Base-by-base conservation (phyloP, 2,888 invertebrate genomes). In the Mechanitis mazaeus region DNA sequence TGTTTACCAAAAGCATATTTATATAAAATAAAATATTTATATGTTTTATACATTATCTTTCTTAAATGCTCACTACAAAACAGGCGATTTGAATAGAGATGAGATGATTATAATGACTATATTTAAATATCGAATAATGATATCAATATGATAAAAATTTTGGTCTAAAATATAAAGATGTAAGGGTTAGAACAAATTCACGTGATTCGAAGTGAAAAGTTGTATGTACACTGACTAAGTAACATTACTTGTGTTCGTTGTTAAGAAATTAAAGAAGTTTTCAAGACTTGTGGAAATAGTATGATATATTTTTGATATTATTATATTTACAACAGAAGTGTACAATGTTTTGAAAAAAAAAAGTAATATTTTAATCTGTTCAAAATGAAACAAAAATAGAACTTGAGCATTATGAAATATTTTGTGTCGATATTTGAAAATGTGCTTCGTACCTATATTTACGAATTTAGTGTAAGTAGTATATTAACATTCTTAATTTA, bases 371-470 rank as follows among this genome's bases (percentile, higher is more conserved):
- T 20, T 31, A 2, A 7, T 9, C 28, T 50, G 31, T 50, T 50
- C 1, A 57, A 60, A 63, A 63, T 63, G 35, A 42, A 31, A 47
- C 31, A 42, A 47, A 50, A 12, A 63, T 63, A 67, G 65, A 60
- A 68, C 71, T 73, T 78, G 81, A 81, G 80, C 78, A 69, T 78
- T 71, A 73, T 61, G 69, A 75, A 72, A 72, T 77, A 70, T 74
- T 72, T 69, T 71, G 77, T 77, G 77, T 75, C 69, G 69, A 68
- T 73, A 76, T 74, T 73, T 71, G 73, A 79, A 78, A 78, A 75
- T 78, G 83, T 85, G 84, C 84, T 72, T 76, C 70, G 72, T 81
- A 76, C 72, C 78, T 82, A 84, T 77, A 75, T 73, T 77, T 78
- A 76, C 69, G 73, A 77, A 73, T 69, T 70, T 67, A 73, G 74